Conservation (phyloP, 2,888 invertebrate species). For the Iphiclides podalirius region DNA sequence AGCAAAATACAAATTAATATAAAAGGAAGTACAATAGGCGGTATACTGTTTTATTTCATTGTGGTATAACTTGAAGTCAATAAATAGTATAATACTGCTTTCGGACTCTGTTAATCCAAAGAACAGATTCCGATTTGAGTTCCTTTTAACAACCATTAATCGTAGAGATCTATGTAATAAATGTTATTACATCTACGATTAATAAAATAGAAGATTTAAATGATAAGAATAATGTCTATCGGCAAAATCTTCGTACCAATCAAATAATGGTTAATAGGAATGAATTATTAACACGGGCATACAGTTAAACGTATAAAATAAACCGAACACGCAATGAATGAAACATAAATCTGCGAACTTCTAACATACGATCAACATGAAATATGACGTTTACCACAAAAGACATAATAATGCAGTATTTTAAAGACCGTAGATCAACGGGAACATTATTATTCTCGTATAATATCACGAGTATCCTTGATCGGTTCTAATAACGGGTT, state of each 20-base stretch:
- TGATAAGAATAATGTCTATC: too few species aligned
- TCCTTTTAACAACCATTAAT: too few species aligned
- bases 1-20: too few species aligned
- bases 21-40: too few species aligned
- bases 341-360: slow-evolving; percentile 13
- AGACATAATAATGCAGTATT: slow-evolving; percentile 29
- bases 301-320: slow-evolving; percentile 14
- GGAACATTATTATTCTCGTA: slow-evolving; percentile 29
- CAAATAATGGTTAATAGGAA: slow-evolving; percentile 12
- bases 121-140: too few species aligned
- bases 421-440: slow-evolving; percentile 38
- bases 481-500: slow-evolving; percentile 32
- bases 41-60: too few species aligned
- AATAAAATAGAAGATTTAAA: too few species aligned
- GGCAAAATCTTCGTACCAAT: slow-evolving; percentile 9
- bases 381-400: slow-evolving; percentile 21
- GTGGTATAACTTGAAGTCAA: too few species aligned
- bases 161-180: too few species aligned
- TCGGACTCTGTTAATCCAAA: too few species aligned
- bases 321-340: slow-evolving; percentile 10
- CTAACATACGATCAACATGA: slow-evolving; percentile 19
- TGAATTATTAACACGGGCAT: slow-evolving; percentile 9
- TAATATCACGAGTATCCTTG: slow-evolving; percentile 41
- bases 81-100: too few species aligned
- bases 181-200: too few species aligned